phyloP scores from a whole-genome alignment of 2,113 vertebrate species.

The Salminus brasiliensis region DNA sequence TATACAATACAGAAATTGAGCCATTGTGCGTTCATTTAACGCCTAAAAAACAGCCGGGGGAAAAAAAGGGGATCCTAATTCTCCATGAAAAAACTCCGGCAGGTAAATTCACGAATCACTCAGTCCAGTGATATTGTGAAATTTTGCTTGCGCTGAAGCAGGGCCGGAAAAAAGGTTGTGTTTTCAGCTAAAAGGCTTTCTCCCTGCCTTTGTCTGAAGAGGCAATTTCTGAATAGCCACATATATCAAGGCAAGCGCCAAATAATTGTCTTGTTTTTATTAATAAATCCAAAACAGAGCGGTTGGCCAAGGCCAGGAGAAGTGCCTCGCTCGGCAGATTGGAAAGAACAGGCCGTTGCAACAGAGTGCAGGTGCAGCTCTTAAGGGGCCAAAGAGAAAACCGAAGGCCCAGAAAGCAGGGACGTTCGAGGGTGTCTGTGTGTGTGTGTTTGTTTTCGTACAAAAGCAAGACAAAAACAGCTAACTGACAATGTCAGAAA shows the following conservation, averaged over 20 bases:
- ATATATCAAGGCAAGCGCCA: conserved; percentile 75
- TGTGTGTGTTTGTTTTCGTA: not conserved
- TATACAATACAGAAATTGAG: not conserved
- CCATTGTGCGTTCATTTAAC: not conserved
- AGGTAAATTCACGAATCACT: conserved; percentile 68
- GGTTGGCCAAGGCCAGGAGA: conserved; percentile 71
- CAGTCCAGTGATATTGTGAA: conserved; percentile 46
- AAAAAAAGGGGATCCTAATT: not conserved
- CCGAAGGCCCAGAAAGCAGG: not conserved
- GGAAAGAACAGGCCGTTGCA: conserved; percentile 58
- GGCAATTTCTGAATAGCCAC: conserved; percentile 60
- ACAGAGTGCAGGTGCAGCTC: conserved; percentile 75
- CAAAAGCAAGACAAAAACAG: not conserved
- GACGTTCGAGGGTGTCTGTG: conserved; percentile 16
- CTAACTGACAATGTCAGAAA: not conserved
- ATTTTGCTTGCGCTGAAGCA: conserved; percentile 51
- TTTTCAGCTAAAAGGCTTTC: conserved; percentile 66
- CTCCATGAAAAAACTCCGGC: conserved; percentile 59
- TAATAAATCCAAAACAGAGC: conserved; percentile 70
- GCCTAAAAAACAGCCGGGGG: not conserved
- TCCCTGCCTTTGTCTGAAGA: conserved; percentile 56
- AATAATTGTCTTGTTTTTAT: conserved; percentile 76
- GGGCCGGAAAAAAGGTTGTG: no score
- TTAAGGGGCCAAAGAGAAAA: conserved; percentile 49
- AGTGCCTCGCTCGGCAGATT: conserved; percentile 70